Evolutionary conservation across 2,797 vertebrate genomes (phyloP), one percentile per base, ranked within the genome.

Genomic region (Chlorospingus semifuscus): DNA sequence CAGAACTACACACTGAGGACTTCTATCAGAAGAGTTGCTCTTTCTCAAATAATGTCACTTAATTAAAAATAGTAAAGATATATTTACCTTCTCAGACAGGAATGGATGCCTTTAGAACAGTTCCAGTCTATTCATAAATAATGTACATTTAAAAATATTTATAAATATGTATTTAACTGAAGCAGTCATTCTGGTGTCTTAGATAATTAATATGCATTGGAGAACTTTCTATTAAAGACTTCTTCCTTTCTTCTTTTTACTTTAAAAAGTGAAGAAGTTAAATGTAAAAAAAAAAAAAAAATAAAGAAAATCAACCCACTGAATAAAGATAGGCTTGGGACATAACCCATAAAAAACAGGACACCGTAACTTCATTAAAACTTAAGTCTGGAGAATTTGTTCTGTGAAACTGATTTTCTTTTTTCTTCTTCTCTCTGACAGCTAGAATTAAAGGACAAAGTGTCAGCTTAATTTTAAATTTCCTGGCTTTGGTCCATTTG

Each of bases 121-220:
- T 89, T 96, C 90, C 71, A 94, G 72, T 89, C 83, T 96, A 95
- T 96, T 95, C 91, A 95, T 94, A 97, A 97, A 96, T 96, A 97
- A 96, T 78, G 76, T 94, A 90, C 56, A 74, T 87, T 89, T 91
- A 11, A 90, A 87, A 96, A 96, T 66, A 76, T 88, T 96, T 97
- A 95, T 97, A 97, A 97, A 97, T 97, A 97, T 94, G 86, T 76
- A 97, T 97, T 97, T 95, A 95, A 90, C 71, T 56, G 78, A 95
- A 96, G 84, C 83, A 96, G 74, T 94, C 63, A 39, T 80, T 93
- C 60, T 79, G 11, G 39, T 96, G 92, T 95, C 94, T 92, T 86
- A 88, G 94, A 94, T 95, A 97, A 97, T 98, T 97, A 98, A 96
- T 87, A 97, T 94, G 95, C 91, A 87, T 56, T 65, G 53, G 47